Percentiles rank a stretch among this genome's conserved stretches.
phyloP scores from a whole-genome alignment of 2,888 invertebrate genomes.

The Drosophila infuscata region DNA sequence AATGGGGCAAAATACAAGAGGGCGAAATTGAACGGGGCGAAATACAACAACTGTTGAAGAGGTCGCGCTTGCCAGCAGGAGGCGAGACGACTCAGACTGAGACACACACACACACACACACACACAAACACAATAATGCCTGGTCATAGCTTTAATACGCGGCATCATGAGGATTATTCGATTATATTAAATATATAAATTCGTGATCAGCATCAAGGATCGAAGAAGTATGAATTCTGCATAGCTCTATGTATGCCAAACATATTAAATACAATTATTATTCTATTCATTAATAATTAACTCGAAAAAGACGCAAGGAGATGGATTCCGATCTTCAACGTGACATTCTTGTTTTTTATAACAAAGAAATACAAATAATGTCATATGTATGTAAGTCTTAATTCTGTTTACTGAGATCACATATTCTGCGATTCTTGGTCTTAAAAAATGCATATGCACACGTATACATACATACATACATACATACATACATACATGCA shows the following conservation, averaged over 20 bases:
- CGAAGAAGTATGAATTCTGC: background rate
- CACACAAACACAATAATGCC: background rate
- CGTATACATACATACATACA: background rate
- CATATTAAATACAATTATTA: background rate
- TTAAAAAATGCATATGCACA: background rate
- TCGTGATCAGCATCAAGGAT: constrained; percentile 5
- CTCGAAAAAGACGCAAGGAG: background rate
- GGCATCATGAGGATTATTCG: background rate
- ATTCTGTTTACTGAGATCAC: background rate
- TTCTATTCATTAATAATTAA: background rate
- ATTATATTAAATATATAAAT: background rate
- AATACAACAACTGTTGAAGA: constrained; percentile 17
- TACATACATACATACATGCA: background rate
- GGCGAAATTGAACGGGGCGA: constrained; percentile 11
- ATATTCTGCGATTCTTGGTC: background rate
- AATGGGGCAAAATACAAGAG: constrained; percentile 1
- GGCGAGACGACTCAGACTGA: constrained; percentile 28
- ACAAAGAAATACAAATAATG: background rate
- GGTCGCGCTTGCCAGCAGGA: constrained; percentile 40
- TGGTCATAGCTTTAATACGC: background rate
- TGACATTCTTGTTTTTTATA: background rate
- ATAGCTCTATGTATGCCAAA: background rate
- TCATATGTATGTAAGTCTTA: background rate
- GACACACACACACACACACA: constrained; percentile 20
- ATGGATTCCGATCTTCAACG: background rate